Conservation (phyloP, 2,113 vertebrate genomes). For the Salminus brasiliensis region DNA sequence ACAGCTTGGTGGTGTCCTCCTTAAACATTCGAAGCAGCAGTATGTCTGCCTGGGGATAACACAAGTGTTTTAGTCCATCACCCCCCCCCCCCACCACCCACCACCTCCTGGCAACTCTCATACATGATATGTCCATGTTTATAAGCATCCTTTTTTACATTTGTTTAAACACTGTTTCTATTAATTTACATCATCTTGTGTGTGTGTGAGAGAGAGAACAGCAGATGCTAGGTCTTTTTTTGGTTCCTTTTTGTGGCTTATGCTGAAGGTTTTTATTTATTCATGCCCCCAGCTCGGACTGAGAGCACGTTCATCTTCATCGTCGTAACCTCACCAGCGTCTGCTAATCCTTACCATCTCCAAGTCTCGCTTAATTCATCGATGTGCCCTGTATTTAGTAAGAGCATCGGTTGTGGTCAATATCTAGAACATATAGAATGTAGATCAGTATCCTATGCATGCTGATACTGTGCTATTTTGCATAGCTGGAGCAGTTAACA, state of each 20-base stretch:
- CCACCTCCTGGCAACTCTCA: background rate
- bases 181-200: background rate
- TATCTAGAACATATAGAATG: background rate
- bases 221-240: background rate
- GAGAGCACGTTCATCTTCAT: background rate
- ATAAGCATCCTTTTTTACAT: constrained; percentile 13
- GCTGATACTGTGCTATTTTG: background rate
- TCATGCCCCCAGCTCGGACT: constrained; percentile 19
- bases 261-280: constrained; percentile 21
- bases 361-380: too few relatives aligned
- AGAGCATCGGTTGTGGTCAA: background rate
- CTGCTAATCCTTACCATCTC: background rate
- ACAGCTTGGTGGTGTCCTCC: background rate
- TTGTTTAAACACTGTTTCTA: background rate
- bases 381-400: background rate
- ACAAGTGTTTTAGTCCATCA: background rate
- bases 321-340: background rate
- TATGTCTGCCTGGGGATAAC: background rate
- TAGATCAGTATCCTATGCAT: background rate
- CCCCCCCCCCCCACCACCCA: constrained; percentile 4
- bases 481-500: too few relatives aligned
- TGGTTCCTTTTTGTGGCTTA: background rate
- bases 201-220: background rate
- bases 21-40: background rate
- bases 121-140: background rate